These are phyloP conservation scores for Neoscelio sp. DNA, from an alignment of 2,888 invertebrate genomes.

Conservation along the genomic window DNA sequence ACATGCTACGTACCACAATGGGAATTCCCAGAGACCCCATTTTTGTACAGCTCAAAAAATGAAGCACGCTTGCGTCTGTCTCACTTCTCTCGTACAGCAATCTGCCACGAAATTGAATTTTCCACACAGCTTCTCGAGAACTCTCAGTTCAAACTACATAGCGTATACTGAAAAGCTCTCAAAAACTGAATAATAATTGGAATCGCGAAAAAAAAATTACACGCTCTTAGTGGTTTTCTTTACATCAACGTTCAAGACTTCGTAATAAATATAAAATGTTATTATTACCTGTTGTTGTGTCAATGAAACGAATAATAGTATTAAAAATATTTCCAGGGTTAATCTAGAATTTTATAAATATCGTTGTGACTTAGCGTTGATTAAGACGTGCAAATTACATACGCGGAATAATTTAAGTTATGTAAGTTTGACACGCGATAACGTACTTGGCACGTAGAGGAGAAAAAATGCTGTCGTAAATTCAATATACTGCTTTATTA, in stretches of 20 bases:
- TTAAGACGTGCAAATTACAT: slow-evolving; percentile 58
- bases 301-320: background rate
- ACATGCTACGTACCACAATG: slow-evolving; percentile 9
- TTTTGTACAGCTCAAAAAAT: slow-evolving; percentile 22
- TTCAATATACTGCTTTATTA: background rate
- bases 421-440: slow-evolving; percentile 54
- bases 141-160: slow-evolving; percentile 12
- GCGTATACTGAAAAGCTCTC: slow-evolving; percentile 8
- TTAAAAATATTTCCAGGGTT: background rate
- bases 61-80: slow-evolving; percentile 1
- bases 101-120: slow-evolving; percentile 38
- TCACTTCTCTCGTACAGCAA: slow-evolving; percentile 15
- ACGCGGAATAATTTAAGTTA: slow-evolving; percentile 50
- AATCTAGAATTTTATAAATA: slow-evolving; percentile 37
- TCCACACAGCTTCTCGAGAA: slow-evolving; percentile 28
- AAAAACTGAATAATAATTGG: slow-evolving; percentile 41
- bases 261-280: slow-evolving; percentile 9
- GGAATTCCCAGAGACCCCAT: slow-evolving; percentile 23
- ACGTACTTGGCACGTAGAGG: slow-evolving; percentile 27
- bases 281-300: background rate
- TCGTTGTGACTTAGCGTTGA: slow-evolving; percentile 50
- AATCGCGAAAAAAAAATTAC: slow-evolving; percentile 4
- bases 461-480: slow-evolving; percentile 2
- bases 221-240: background rate
- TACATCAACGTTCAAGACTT: background rate